These are phyloP conservation scores for Oxygymnocypris stewartii DNA, from an alignment of 2,113 vertebrate genomes.

Conservation along the genomic window DNA sequence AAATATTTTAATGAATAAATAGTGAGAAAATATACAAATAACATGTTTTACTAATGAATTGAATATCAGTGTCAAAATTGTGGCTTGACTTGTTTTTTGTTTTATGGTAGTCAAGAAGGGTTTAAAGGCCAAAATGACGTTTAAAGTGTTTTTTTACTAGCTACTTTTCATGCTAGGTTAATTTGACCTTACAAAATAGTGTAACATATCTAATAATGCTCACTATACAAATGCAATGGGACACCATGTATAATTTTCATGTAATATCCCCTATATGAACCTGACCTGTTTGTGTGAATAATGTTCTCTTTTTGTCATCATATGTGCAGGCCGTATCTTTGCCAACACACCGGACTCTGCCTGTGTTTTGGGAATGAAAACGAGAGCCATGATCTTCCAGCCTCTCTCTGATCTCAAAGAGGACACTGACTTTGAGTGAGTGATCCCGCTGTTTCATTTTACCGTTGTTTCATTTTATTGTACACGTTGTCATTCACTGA, in stretches of 20 bases:
- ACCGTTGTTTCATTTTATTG: not conserved
- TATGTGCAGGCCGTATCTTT: constrained; percentile 85
- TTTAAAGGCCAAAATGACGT: too few relatives aligned
- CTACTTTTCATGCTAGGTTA: not conserved
- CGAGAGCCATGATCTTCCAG: constrained; percentile 86
- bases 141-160: not conserved
- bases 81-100: too few relatives aligned
- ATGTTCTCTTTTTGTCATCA: not conserved
- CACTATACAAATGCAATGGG: not conserved
- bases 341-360: constrained; percentile 87
- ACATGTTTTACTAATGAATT: not conserved
- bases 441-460: not conserved
- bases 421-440: constrained; percentile 91
- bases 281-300: not conserved
- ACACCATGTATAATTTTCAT: not conserved
- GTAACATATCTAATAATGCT: not conserved
- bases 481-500: not conserved
- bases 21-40: not conserved
- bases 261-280: not conserved
- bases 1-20: not conserved
- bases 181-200: not conserved
- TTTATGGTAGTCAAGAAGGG: too few relatives aligned
- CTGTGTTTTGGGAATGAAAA: constrained; percentile 91
- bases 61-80: not conserved
- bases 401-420: constrained; percentile 82